Evolutionary conservation across 2,797 vertebrate species (phyloP).

Genomic region (Pelodytes ibericus): DNA sequence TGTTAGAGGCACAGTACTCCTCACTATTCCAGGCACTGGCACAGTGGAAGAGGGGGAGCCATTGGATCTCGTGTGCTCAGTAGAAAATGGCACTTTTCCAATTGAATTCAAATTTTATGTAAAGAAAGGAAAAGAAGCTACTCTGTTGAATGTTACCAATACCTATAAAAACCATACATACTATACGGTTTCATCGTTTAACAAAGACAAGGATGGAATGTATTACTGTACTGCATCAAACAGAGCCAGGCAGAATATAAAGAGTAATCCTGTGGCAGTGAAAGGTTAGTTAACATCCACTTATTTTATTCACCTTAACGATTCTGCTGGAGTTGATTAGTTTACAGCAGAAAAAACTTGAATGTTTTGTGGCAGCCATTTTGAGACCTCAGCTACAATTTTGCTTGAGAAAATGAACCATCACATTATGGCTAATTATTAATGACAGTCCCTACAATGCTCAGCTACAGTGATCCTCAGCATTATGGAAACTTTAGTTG

Average conservation of each 20-base stretch:
- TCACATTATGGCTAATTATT: too few relatives aligned
- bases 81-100: constrained; percentile 68
- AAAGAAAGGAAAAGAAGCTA: constrained; percentile 56
- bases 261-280: constrained; percentile 62
- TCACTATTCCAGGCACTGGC: constrained; percentile 8
- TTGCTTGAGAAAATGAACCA: too few relatives aligned
- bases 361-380: too few relatives aligned
- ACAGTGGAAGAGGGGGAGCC: constrained; percentile 68
- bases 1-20: constrained; percentile 58
- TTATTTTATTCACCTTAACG: not conserved
- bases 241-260: constrained; percentile 56
- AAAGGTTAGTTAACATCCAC: constrained; percentile 64
- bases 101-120: constrained; percentile 71
- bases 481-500: too few relatives aligned
- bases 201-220: constrained; percentile 64
- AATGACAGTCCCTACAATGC: too few relatives aligned
- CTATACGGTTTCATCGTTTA: constrained; percentile 58
- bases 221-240: constrained; percentile 74
- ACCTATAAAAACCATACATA: not conserved
- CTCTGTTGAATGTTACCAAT: constrained; percentile 14
- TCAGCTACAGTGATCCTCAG: too few relatives aligned
- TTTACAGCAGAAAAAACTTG: too few relatives aligned
- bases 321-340: not conserved
- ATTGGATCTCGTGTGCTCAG: constrained; percentile 62
- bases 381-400: too few relatives aligned